phyloP scores from a whole-genome alignment of 2,888 invertebrate genomes.

The Mamestra brassicae region DNA sequence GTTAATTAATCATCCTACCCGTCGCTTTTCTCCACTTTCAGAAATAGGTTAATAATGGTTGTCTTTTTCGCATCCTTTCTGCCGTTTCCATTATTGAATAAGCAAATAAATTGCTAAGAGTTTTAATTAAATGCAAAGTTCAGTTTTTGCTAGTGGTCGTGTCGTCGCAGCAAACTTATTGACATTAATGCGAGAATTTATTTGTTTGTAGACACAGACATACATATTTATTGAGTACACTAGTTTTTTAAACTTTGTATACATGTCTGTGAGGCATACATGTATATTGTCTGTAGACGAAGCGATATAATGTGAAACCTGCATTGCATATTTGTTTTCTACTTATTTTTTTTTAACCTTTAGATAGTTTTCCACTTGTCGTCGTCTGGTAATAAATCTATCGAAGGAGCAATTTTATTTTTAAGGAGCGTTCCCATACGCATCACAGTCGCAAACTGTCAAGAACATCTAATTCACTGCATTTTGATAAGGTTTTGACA shows the following conservation, averaged over 20 bases:
- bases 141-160: slow-evolving; percentile 66
- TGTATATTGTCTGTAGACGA: slow-evolving; percentile 1
- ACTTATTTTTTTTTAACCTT: neutral
- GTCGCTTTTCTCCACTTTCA: slow-evolving; percentile 81
- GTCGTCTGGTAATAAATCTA: neutral
- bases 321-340: slow-evolving; percentile 6
- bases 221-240: slow-evolving; percentile 49
- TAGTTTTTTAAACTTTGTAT: slow-evolving; percentile 42
- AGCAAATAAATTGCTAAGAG: slow-evolving; percentile 75
- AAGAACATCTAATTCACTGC: no score
- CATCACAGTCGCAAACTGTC: no score
- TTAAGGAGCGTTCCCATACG: no score
- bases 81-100: slow-evolving; percentile 82
- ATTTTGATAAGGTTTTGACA: no score
- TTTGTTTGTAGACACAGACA: slow-evolving; percentile 52
- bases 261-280: slow-evolving; percentile 15
- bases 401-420: neutral
- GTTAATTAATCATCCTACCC: slow-evolving; percentile 86
- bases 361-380: neutral
- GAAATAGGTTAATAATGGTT: slow-evolving; percentile 85
- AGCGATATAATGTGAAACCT: slow-evolving; percentile 9
- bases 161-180: slow-evolving; percentile 56
- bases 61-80: slow-evolving; percentile 82
- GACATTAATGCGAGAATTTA: slow-evolving; percentile 58
- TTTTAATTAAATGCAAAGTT: slow-evolving; percentile 76